A percentile compares a stretch with the other conserved stretches of the same genome.
phyloP scores from a whole-genome alignment of 2,113 vertebrate genomes.

The Mormoops blainvillei region DNA sequence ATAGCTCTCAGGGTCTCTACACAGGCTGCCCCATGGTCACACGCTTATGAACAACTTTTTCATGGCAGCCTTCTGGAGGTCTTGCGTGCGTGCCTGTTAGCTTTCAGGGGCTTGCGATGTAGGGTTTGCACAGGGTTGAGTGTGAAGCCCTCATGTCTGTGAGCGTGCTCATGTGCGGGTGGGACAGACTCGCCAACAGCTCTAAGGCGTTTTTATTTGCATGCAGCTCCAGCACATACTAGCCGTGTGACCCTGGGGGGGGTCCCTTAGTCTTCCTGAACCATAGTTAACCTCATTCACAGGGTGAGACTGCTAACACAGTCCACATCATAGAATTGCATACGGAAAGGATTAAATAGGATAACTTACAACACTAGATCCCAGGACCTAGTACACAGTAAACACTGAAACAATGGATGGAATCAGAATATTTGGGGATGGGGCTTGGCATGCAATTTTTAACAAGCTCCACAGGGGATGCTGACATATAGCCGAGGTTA shows the following conservation, averaged over 20 bases:
- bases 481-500: neutral
- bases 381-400: neutral
- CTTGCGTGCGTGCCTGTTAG: neutral
- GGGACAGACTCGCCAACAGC: neutral
- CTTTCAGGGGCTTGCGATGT: neutral
- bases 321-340: neutral
- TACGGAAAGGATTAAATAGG: neutral
- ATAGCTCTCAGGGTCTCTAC: neutral
- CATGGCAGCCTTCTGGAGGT: neutral
- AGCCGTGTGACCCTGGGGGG: neutral
- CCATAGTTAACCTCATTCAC: neutral
- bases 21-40: rapidly evolving
- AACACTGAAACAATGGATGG: neutral
- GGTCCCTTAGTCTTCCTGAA: neutral
- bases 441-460: neutral
- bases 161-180: rapidly evolving
- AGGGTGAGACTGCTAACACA: neutral
- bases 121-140: neutral
- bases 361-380: neutral
- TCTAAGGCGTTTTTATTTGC: neutral
- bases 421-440: neutral
- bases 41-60: neutral
- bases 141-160: neutral
- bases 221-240: neutral
- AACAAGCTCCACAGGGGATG: neutral